Percentiles rank a stretch among this genome's conserved stretches.
These are phyloP conservation scores for Selenia dentaria DNA, from an alignment of 2,888 invertebrate genomes.

Conservation along the genomic window DNA sequence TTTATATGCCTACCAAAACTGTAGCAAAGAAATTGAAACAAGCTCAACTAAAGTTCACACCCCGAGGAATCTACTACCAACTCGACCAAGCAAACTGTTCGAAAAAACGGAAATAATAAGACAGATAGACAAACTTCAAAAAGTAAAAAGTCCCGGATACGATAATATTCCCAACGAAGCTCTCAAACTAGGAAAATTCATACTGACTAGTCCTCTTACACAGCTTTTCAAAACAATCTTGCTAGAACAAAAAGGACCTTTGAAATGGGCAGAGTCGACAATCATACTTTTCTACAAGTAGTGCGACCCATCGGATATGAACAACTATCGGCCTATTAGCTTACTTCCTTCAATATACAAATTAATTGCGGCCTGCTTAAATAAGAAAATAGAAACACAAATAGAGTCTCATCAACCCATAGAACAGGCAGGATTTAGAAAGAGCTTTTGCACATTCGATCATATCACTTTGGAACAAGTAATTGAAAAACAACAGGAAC, in stretches of 20 bases:
- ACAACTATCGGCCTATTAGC: constrained; percentile 16
- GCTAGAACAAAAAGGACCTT: constrained; percentile 3
- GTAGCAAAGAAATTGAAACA: not conserved
- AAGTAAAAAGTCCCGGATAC: constrained; percentile 9
- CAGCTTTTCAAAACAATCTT: constrained; percentile 17
- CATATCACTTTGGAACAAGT: constrained; percentile 4
- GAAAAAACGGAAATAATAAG: constrained; percentile 3
- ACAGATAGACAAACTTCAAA: constrained; percentile 1
- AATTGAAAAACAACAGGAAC: constrained; percentile 10
- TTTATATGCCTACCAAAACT: not conserved
- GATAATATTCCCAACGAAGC: constrained; percentile 25
- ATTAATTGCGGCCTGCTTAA: not conserved
- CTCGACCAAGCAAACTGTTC: not conserved
- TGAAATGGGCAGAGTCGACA: constrained; percentile 8
- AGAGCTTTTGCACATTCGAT: constrained; percentile 4
- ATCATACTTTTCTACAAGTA: constrained; percentile 20
- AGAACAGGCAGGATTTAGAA: constrained; percentile 4
- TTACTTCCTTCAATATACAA: constrained; percentile 16
- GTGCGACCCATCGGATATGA: constrained; percentile 4
- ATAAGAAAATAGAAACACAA: not conserved
- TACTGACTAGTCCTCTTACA: constrained; percentile 1
- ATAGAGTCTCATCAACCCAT: constrained; percentile 2
- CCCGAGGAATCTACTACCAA: not conserved
- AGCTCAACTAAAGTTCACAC: not conserved
- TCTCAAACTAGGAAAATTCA: constrained; percentile 4